Evolutionary conservation across 1,140 invertebrate species (phyloP).

Genomic region (Ptiloglossa arizonensis): DNA sequence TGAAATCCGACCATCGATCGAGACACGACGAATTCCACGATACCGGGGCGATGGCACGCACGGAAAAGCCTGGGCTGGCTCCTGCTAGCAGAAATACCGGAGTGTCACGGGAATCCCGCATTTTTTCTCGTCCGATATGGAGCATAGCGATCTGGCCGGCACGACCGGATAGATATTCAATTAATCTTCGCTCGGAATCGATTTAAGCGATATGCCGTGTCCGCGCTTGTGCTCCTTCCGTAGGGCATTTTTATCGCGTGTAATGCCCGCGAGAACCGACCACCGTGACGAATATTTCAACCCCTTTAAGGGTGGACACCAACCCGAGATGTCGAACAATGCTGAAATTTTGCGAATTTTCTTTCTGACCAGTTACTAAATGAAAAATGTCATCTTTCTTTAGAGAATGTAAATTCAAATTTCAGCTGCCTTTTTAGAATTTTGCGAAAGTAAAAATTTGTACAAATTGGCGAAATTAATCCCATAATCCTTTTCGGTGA

Average conservation of each 20-base stretch:
- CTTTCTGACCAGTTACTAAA: too few species aligned
- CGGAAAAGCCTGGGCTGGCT: conserved; percentile 41
- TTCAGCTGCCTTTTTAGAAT: too few species aligned
- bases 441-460: too few species aligned
- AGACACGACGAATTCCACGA: conserved; percentile 59
- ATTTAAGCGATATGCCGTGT: conserved; percentile 47
- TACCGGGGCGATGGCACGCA: conserved; percentile 54
- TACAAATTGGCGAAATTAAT: too few species aligned
- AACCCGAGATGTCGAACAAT: too few species aligned
- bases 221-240: conserved; percentile 10
- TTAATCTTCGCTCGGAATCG: conserved; percentile 57
- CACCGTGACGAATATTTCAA: conserved; percentile 5
- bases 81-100: conserved; percentile 51
- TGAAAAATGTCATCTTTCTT: too few species aligned
- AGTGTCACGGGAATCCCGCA: conserved; percentile 53
- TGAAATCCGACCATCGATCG: conserved; percentile 66
- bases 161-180: conserved; percentile 52
- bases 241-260: conserved; percentile 50
- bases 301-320: neutral
- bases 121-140: conserved; percentile 60
- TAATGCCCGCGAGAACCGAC: conserved; percentile 15
- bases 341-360: too few species aligned
- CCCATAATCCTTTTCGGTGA: too few species aligned
- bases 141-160: conserved; percentile 13
- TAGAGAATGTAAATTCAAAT: too few species aligned